Evolutionary conservation across 2,888 invertebrate genomes (phyloP).

Genomic region (Hypselothyrea guttata): DNA sequence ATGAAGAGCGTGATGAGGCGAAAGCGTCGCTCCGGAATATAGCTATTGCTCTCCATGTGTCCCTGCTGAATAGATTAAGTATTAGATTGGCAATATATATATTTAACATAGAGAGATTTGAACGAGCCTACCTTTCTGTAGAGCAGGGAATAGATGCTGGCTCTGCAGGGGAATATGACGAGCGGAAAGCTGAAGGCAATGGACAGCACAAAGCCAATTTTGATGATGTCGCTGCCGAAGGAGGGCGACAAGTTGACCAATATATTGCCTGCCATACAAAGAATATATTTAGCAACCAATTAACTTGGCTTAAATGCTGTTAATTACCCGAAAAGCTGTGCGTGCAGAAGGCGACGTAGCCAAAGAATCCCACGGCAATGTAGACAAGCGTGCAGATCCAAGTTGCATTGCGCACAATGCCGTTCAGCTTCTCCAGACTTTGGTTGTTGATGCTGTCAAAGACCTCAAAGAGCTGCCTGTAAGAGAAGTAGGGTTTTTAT

Average conservation of each 20-base stretch:
- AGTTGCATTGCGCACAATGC: constrained; percentile 93
- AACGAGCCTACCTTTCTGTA: constrained; percentile 88
- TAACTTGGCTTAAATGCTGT: not conserved
- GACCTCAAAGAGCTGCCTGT: constrained; percentile 95
- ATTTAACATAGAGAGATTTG: not conserved
- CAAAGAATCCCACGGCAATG: constrained; percentile 95
- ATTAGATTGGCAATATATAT: not conserved
- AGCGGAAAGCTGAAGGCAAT: constrained; percentile 98
- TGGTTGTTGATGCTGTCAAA: constrained; percentile 94
- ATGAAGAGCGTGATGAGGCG: constrained; percentile 91
- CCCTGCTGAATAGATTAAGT: constrained; percentile 82
- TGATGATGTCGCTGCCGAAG: constrained; percentile 92
- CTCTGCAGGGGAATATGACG: constrained; percentile 97
- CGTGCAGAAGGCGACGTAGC: constrained; percentile 92
- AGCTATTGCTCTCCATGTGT: constrained; percentile 87
- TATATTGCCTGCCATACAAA: constrained; percentile 89
- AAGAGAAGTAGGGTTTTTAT: constrained; percentile 43
- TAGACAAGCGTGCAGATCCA: constrained; percentile 96
- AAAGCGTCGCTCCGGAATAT: constrained; percentile 93
- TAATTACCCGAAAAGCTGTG: constrained; percentile 86
- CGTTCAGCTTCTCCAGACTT: constrained; percentile 93
- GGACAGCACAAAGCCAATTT: constrained; percentile 96
- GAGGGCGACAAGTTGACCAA: constrained; percentile 93
- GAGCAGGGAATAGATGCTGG: constrained; percentile 94
- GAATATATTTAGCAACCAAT: not conserved